A percentile compares a stretch with the other conserved stretches of the same genome.
These are phyloP conservation scores for Oreohelix idahoensis DNA, from an alignment of 1,140 invertebrate genomes.

Conservation along the genomic window DNA sequence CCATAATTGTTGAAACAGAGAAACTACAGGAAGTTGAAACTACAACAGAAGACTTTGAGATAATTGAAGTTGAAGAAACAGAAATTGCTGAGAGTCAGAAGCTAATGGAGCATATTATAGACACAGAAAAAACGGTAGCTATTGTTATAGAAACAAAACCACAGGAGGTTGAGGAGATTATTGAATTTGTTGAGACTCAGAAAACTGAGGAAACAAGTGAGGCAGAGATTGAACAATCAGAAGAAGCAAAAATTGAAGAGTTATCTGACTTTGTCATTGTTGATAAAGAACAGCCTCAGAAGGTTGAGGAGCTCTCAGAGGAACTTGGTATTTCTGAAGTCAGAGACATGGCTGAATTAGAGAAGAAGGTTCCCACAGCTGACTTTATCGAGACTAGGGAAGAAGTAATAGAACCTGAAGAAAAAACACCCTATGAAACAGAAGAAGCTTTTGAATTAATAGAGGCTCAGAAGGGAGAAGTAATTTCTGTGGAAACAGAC, in stretches of 20 bases:
- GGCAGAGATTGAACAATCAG: slow-evolving; percentile 36
- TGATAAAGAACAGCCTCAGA: slow-evolving; percentile 31
- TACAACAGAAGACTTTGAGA: slow-evolving; percentile 30
- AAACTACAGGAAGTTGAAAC: slow-evolving; percentile 41
- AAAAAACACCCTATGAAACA: slow-evolving; percentile 8
- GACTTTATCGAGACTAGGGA: background rate
- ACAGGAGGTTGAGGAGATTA: slow-evolving; percentile 31
- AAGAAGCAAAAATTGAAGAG: slow-evolving; percentile 30
- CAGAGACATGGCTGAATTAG: background rate
- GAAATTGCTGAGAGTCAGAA: slow-evolving; percentile 37
- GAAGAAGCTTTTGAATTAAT: slow-evolving; percentile 13
- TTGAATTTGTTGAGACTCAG: slow-evolving; percentile 26
- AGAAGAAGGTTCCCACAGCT: background rate
- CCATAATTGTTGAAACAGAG: slow-evolving; percentile 28
- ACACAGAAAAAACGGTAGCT: slow-evolving; percentile 35
- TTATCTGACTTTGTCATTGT: slow-evolving; percentile 19
- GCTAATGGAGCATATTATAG: slow-evolving; percentile 34
- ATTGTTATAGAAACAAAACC: slow-evolving; percentile 36
- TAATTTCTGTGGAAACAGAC: slow-evolving; percentile 1
- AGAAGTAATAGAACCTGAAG: slow-evolving; percentile 16
- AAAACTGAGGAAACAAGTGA: slow-evolving; percentile 42
- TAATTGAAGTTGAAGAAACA: slow-evolving; percentile 44
- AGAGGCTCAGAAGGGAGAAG: background rate
- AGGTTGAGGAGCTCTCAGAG: slow-evolving; percentile 39
- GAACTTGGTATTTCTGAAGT: slow-evolving; percentile 40